Base-by-base conservation (phyloP, 2,888 invertebrate species). In the Neoaliturus tenellus region DNA sequence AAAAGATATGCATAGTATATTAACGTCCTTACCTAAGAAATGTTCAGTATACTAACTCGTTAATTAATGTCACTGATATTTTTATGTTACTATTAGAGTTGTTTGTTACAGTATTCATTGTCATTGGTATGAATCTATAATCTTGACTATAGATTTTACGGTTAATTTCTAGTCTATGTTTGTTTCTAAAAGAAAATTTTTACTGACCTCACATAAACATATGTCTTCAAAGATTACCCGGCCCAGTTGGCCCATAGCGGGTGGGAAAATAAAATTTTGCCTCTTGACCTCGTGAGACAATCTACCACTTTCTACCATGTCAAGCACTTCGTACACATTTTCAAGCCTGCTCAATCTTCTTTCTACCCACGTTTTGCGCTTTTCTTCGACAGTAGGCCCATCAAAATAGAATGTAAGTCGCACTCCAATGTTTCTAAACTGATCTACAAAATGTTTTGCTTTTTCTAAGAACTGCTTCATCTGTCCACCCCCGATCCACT, bases 401-500 rank as follows among this genome's bases (percentile, higher is more conserved):
- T 89, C 89, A 86, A 89, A 89, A 83, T 88, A 89, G 75, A 89
- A 87, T 1, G 89, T 88, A 0, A 89, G 84, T 23, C 86, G 86
- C 12, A 88, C 85, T 1, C 88, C 88, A 17, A 88, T 55, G 1
- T 82, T 82, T 33, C 83, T 85, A 81, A 90, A 88, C 55, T 84
- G 85, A 20, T 87, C 75, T 0, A 89, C 87, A 81, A 90, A 89
- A 5, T 73, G 81, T 78, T 86, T 78, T 14, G 89, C 82, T 55
- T 85, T 85, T 14, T 88, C 88, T 1, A 87, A 80, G 84, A 87
- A 89, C 78, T 89, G 88, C 55, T 87, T 86, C 83, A 88, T 87
- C 81, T 90, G 89, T 0, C 89, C 89, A 35, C 89, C 89, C 23
- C 87, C 87, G 14, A 89, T 83, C 89, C 89, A 89, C 62, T 89